Conservation (phyloP, 2,888 invertebrate species). For the Apotomis betuletana region DNA sequence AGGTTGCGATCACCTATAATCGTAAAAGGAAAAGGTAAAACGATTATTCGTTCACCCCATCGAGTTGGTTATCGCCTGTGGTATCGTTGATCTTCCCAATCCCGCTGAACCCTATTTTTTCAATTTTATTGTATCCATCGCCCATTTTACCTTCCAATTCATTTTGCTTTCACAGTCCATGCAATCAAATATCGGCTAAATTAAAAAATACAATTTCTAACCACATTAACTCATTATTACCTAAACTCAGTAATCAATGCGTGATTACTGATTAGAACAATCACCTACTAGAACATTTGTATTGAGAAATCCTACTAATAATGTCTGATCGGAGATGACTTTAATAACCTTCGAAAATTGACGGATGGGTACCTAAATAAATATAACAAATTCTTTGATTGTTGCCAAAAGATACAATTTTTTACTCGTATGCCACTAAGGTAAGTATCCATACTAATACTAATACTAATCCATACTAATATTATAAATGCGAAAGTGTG, state of each 20-base stretch:
- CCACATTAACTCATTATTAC: background rate
- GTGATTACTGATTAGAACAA: background rate
- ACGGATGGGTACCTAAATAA: no score
- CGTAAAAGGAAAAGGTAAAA: slow-evolving; percentile 42
- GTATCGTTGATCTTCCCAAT: slow-evolving; percentile 42
- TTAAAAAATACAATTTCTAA: background rate
- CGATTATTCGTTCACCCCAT: slow-evolving; percentile 43
- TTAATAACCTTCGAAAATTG: no score
- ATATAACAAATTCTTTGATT: no score
- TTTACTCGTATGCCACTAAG: no score
- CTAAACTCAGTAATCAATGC: no score
- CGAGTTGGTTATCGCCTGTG: slow-evolving; percentile 42
- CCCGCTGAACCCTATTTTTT: slow-evolving; percentile 39
- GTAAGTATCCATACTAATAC: no score
- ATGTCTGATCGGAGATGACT: background rate
- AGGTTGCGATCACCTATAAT: slow-evolving; percentile 40
- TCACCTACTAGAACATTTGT: background rate
- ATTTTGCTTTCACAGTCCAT: slow-evolving; percentile 21
- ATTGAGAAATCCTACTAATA: background rate
- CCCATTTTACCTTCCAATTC: slow-evolving; percentile 32
- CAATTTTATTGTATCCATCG: slow-evolving; percentile 36
- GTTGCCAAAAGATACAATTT: no score
- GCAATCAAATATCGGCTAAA: slow-evolving; percentile 7
- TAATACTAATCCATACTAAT: no score
- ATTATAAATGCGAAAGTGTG: no score